These are phyloP conservation scores for Xyliphius kryptos DNA, from an alignment of 2,113 vertebrate species.

Conservation along the genomic window DNA sequence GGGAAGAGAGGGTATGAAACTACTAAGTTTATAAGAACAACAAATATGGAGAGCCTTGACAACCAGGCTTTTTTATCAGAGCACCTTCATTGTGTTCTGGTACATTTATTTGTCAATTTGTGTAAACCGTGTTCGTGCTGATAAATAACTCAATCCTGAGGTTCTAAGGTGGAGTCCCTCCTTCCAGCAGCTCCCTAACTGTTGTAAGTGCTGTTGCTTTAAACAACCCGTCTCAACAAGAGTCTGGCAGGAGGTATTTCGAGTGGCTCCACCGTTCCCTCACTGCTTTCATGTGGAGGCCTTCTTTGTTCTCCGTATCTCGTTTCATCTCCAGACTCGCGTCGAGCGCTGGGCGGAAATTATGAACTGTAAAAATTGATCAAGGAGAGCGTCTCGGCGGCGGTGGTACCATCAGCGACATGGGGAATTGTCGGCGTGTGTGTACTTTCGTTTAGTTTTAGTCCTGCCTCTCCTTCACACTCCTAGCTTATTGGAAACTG, in stretches of 20 bases:
- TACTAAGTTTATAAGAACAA: not conserved
- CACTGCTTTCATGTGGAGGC: slow-evolving; percentile 15
- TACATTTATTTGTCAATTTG: too few relatives aligned
- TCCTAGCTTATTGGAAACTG: too few relatives aligned
- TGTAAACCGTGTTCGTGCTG: too few relatives aligned
- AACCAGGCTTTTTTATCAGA: too few relatives aligned
- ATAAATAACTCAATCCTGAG: slow-evolving; percentile 12
- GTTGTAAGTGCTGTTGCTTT: slow-evolving; percentile 10
- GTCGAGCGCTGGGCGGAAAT: not conserved
- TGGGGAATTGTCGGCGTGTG: not conserved
- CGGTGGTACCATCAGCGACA: not conserved
- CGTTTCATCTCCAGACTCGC: slow-evolving; percentile 10
- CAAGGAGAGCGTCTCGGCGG: slow-evolving; percentile 7
- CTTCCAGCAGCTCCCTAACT: not conserved
- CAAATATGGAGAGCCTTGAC: too few relatives aligned
- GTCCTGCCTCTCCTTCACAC: too few relatives aligned
- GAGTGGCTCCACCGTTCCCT: not conserved
- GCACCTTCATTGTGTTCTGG: too few relatives aligned
- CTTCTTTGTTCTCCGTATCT: slow-evolving; percentile 13
- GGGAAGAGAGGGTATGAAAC: too few relatives aligned
- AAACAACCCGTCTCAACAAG: not conserved
- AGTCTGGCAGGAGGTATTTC: slow-evolving; percentile 2
- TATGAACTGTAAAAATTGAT: slow-evolving; percentile 14
- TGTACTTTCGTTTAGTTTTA: not conserved
- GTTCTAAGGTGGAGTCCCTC: slow-evolving; percentile 5